A percentile compares a stretch with the other conserved stretches of the same genome.
These are phyloP conservation scores for Aphis gossypii DNA, from an alignment of 1,140 invertebrate genomes.

Conservation along the genomic window DNA sequence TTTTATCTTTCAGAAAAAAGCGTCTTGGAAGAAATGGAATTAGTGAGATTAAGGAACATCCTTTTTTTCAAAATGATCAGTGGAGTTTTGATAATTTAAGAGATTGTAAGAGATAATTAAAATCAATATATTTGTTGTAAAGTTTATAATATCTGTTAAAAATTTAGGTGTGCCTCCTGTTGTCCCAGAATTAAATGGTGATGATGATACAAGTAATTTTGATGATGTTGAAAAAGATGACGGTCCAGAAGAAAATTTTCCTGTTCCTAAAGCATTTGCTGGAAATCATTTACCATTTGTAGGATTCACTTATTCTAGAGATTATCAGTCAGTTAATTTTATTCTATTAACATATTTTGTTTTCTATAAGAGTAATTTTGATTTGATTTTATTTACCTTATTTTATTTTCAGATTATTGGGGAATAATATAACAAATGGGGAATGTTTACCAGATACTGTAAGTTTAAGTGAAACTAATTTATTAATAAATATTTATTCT, in stretches of 20 bases:
- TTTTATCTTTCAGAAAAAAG: conserved; percentile 70
- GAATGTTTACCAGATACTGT: conserved; percentile 39
- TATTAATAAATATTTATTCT: background rate
- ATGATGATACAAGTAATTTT: conserved; percentile 98
- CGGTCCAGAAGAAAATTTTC: conserved; percentile 88
- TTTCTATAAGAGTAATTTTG: background rate
- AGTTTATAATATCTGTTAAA: background rate
- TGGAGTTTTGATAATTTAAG: conserved; percentile 98
- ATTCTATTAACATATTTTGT: conserved; percentile 52
- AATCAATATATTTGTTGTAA: background rate
- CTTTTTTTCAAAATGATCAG: conserved; percentile 95
- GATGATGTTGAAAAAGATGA: conserved; percentile 96
- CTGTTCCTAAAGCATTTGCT: conserved; percentile 94
- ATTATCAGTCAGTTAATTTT: conserved; percentile 72
- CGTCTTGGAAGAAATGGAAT: conserved; percentile 93
- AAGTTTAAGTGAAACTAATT: background rate
- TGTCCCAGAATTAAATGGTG: conserved; percentile 91
- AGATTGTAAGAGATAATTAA: conserved; percentile 70
- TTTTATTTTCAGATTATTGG: conserved; percentile 49
- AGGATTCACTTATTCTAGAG: conserved; percentile 96
- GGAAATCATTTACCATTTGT: conserved; percentile 99
- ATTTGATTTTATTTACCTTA: background rate
- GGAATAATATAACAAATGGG: background rate
- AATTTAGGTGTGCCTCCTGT: conserved; percentile 85
- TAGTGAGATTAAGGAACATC: conserved; percentile 93